A percentile compares a stretch with the other conserved stretches of the same genome.
Evolutionary conservation across 2,888 invertebrate genomes (phyloP).

Genomic region (Ypsolopha scabrella): DNA sequence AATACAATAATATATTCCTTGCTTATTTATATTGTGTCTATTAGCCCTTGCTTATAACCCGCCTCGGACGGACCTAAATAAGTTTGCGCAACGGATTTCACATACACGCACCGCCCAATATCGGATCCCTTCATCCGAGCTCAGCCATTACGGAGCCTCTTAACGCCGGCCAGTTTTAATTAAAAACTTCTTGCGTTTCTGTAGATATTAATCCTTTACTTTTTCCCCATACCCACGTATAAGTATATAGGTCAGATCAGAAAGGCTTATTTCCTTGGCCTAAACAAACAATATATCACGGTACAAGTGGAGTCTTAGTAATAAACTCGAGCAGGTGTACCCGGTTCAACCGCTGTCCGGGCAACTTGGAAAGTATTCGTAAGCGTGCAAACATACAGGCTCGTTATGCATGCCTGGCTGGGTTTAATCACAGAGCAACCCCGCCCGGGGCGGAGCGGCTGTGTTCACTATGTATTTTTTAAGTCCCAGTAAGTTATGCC

Average conservation of each 20-base stretch:
- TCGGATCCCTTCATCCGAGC: conserved; percentile 56
- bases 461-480: conserved; percentile 67
- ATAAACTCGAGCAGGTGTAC: conserved; percentile 57
- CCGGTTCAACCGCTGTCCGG: conserved; percentile 45
- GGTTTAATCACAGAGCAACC: conserved; percentile 59
- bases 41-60: conserved; percentile 54
- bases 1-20: neutral
- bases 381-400: conserved; percentile 61
- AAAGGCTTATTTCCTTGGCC: conserved; percentile 15
- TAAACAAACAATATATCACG: conserved; percentile 46
- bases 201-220: conserved; percentile 43
- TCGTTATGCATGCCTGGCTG: conserved; percentile 65
- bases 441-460: conserved; percentile 52
- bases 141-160: conserved; percentile 67
- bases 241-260: conserved; percentile 44
- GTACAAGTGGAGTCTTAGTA: conserved; percentile 39
- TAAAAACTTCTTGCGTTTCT: conserved; percentile 69
- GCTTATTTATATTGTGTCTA: conserved; percentile 11
- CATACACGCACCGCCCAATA: conserved; percentile 51
- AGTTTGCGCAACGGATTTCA: conserved; percentile 65
- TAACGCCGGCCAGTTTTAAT: conserved; percentile 66
- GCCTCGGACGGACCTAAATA: conserved; percentile 59
- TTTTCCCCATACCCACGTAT: conserved; percentile 12
- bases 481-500: conserved; percentile 34
- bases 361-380: conserved; percentile 48